These are phyloP conservation scores for Rhabdomys pumilio DNA, from an alignment of 2,797 vertebrate species.

Conservation along the genomic window DNA sequence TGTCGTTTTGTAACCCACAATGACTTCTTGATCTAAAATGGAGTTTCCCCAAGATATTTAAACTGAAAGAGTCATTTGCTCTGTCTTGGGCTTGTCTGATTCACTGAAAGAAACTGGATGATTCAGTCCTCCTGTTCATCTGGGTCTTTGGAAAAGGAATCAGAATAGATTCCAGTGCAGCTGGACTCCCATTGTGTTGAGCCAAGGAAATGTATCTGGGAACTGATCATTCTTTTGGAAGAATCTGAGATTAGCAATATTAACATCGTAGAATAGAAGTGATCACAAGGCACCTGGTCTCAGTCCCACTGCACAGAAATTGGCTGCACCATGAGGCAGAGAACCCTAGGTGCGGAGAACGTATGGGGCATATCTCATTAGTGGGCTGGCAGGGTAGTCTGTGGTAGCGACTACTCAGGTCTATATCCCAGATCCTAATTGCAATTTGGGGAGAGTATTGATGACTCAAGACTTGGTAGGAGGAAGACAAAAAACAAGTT, in stretches of 20 bases:
- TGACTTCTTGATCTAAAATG: neutral
- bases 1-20: neutral
- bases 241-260: neutral
- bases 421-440: slow-evolving; percentile 10
- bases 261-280: neutral
- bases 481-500: neutral
- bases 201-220: slow-evolving; percentile 24
- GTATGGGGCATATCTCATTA: neutral
- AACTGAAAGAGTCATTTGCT: neutral
- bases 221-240: neutral
- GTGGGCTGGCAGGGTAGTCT: neutral
- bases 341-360: neutral
- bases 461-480: neutral
- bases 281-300: neutral
- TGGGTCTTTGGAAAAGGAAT: neutral
- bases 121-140: slow-evolving; percentile 25
- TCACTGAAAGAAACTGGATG: neutral
- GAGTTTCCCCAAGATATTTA: neutral
- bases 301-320: neutral
- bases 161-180: neutral
- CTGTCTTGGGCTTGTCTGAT: neutral
- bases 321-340: neutral
- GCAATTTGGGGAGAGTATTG: neutral
- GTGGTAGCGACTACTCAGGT: neutral
- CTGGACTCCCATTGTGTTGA: neutral